Conservation (phyloP, 2,113 vertebrate species). For the Rutilus rutilus region DNA sequence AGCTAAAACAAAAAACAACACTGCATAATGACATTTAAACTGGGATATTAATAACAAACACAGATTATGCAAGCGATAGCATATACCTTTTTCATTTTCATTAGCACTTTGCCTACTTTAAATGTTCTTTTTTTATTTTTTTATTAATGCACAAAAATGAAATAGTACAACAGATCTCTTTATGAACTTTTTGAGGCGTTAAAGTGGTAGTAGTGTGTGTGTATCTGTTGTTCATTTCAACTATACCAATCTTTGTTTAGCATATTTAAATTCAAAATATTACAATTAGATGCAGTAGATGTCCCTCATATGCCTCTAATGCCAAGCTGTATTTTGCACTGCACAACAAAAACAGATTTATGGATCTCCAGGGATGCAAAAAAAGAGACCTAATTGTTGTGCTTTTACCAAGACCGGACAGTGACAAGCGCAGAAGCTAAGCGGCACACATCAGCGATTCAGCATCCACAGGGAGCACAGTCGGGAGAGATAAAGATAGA, state of each 20-base stretch:
- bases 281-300: not conserved
- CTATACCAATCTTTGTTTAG: not conserved
- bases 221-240: too few relatives aligned
- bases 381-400: conserved; percentile 32
- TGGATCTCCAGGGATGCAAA: not conserved
- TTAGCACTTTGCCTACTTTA: not conserved
- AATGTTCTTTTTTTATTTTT: not conserved
- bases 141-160: not conserved
- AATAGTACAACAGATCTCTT: not conserved
- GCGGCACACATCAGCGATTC: conserved; percentile 31
- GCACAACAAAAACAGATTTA: not conserved
- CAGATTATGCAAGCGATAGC: conserved; percentile 57
- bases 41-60: conserved; percentile 66
- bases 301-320: not conserved
- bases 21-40: conserved; percentile 56
- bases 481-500: not conserved
- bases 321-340: not conserved
- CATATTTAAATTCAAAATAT: not conserved
- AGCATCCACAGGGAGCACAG: not conserved
- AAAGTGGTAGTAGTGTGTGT: too few relatives aligned
- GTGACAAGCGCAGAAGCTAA: not conserved
- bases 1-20: conserved; percentile 66
- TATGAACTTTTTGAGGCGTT: too few relatives aligned
- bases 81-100: conserved; percentile 5
- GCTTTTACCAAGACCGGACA: conserved; percentile 32